Conservation (phyloP, 2,888 invertebrate species). For the Trichopoda pennipes region DNA sequence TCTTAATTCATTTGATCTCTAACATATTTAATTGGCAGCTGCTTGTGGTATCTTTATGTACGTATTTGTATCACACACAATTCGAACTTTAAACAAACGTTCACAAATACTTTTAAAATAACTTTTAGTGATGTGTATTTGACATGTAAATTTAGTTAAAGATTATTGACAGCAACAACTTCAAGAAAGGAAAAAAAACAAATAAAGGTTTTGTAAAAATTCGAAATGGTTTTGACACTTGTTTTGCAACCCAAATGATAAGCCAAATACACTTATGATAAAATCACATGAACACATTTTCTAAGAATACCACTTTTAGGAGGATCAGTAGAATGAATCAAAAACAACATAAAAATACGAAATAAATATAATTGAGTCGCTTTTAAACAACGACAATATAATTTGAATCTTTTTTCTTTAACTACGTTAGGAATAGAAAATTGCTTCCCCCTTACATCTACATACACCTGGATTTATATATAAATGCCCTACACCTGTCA, state of each 20-base stretch:
- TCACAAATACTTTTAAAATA: background rate
- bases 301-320: background rate
- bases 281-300: background rate
- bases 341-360: background rate
- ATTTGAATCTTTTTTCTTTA: background rate
- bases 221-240: slow-evolving; percentile 47
- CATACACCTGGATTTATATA: too few species aligned
- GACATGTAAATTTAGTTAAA: slow-evolving; percentile 1
- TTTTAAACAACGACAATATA: slow-evolving; percentile 30
- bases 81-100: too few species aligned
- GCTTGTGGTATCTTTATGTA: slow-evolving; percentile 32
- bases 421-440: background rate
- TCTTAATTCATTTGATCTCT: slow-evolving; percentile 14
- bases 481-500: too few species aligned
- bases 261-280: slow-evolving; percentile 15
- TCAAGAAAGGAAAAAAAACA: background rate
- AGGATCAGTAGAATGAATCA: background rate
- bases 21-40: slow-evolving; percentile 27
- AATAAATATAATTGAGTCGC: slow-evolving; percentile 47
- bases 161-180: slow-evolving; percentile 6
- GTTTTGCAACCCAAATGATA: slow-evolving; percentile 46
- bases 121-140: slow-evolving; percentile 7
- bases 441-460: too few species aligned
- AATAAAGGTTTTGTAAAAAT: slow-evolving; percentile 2
- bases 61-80: slow-evolving; percentile 13